phyloP scores from a whole-genome alignment of 1,140 invertebrate species.

The Pseudomyrmex dendroicus region DNA sequence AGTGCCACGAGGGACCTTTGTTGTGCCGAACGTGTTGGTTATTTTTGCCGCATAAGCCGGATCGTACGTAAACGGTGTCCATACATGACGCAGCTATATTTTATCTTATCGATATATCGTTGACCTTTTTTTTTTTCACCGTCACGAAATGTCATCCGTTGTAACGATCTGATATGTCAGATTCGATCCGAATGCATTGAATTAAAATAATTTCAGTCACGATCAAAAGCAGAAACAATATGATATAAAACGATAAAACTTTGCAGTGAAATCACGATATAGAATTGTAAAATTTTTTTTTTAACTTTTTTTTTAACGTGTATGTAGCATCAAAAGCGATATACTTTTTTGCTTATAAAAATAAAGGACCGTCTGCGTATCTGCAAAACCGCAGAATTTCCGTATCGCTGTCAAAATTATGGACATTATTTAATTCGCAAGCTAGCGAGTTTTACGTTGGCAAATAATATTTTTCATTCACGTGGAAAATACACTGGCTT shows the following conservation, averaged over 20 bases:
- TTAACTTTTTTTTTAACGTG: too few relatives aligned
- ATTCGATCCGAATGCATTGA: neutral
- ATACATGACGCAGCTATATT: constrained; percentile 2
- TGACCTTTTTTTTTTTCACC: neutral
- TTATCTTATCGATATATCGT: constrained; percentile 25
- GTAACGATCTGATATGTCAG: neutral
- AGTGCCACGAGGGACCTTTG: constrained; percentile 15
- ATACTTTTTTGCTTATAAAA: neutral
- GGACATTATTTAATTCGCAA: constrained; percentile 7
- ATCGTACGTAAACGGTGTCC: constrained; percentile 4
- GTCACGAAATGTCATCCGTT: constrained; percentile 9
- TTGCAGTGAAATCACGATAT: neutral
- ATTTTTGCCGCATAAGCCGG: constrained; percentile 37
- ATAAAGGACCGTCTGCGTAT: neutral
- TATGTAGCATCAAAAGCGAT: too few relatives aligned
- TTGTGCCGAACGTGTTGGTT: constrained; percentile 27
- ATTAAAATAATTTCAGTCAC: constrained; percentile 40
- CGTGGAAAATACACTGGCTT: constrained; percentile 7
- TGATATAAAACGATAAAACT: too few relatives aligned
- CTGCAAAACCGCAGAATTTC: neutral
- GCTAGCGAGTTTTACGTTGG: neutral
- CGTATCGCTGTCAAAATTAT: constrained; percentile 1
- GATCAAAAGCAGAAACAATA: neutral
- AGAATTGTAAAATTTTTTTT: neutral
- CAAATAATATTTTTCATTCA: constrained; percentile 10